phyloP scores from a whole-genome alignment of 2,888 invertebrate species.

The Sphaerophoria rueppellii region DNA sequence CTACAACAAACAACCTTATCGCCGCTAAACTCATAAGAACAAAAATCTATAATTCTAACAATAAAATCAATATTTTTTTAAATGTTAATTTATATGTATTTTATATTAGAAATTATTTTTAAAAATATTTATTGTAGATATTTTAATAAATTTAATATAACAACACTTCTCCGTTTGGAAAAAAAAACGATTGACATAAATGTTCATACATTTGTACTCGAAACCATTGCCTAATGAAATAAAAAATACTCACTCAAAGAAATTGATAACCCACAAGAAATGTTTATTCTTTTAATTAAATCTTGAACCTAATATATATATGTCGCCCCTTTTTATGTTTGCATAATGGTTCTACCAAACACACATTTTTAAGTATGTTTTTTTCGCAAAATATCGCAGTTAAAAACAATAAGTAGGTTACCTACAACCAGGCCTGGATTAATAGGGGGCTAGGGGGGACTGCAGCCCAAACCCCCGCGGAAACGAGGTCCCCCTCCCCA shows the following conservation, averaged over 20 bases:
- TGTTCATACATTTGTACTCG: not conserved
- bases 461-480: too few species aligned
- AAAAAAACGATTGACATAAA: not conserved
- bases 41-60: not conserved
- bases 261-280: too few species aligned
- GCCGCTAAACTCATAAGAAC: slow-evolving; percentile 77
- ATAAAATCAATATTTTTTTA: slow-evolving; percentile 1
- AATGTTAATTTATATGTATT: slow-evolving; percentile 36
- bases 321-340: too few species aligned
- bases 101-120: slow-evolving; percentile 41
- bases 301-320: too few species aligned
- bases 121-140: slow-evolving; percentile 19
- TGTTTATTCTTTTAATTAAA: too few species aligned
- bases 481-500: too few species aligned
- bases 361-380: too few species aligned
- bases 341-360: too few species aligned
- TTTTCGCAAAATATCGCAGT: too few species aligned
- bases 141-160: not conserved
- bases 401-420: too few species aligned
- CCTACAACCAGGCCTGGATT: too few species aligned
- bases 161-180: not conserved
- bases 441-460: too few species aligned
- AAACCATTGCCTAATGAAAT: not conserved
- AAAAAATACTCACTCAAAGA: not conserved
- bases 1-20: slow-evolving; percentile 89